Percentiles rank a stretch among this genome's conserved stretches.
phyloP scores from a whole-genome alignment of 1,140 invertebrate species.

The Dendroctonus ponderosae region DNA sequence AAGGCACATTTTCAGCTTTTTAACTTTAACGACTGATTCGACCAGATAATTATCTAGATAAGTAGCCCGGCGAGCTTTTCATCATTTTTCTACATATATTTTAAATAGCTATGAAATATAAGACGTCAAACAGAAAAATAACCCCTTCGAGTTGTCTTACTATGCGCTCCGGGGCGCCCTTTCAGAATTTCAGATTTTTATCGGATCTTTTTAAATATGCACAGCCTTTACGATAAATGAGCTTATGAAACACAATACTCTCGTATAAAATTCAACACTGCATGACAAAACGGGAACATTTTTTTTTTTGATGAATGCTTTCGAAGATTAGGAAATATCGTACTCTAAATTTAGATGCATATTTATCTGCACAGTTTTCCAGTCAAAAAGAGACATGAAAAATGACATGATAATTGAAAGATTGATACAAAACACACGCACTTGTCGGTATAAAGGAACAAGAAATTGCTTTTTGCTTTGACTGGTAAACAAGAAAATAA shows the following conservation, averaged over 20 bases:
- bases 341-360: too few species aligned
- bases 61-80: slow-evolving; percentile 18
- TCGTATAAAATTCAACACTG: slow-evolving; percentile 26
- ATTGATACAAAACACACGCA: too few species aligned
- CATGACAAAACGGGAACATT: slow-evolving; percentile 17
- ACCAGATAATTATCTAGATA: slow-evolving; percentile 15
- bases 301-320: neutral
- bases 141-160: slow-evolving; percentile 26
- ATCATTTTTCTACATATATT: slow-evolving; percentile 19
- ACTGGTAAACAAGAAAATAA: too few species aligned
- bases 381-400: too few species aligned
- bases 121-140: slow-evolving; percentile 33
- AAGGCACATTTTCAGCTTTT: slow-evolving; percentile 19
- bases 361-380: too few species aligned
- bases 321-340: slow-evolving; percentile 2
- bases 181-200: slow-evolving; percentile 26
- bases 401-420: too few species aligned
- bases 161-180: slow-evolving; percentile 21
- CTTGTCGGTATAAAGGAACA: too few species aligned
- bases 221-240: slow-evolving; percentile 23
- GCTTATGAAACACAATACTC: slow-evolving; percentile 29
- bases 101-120: slow-evolving; percentile 32
- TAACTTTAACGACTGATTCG: slow-evolving; percentile 24
- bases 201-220: slow-evolving; percentile 29
- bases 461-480: too few species aligned